A percentile compares a stretch with the other conserved stretches of the same genome.
Conservation (phyloP, 2,888 invertebrate genomes). For the Drosophila meridiana region DNA sequence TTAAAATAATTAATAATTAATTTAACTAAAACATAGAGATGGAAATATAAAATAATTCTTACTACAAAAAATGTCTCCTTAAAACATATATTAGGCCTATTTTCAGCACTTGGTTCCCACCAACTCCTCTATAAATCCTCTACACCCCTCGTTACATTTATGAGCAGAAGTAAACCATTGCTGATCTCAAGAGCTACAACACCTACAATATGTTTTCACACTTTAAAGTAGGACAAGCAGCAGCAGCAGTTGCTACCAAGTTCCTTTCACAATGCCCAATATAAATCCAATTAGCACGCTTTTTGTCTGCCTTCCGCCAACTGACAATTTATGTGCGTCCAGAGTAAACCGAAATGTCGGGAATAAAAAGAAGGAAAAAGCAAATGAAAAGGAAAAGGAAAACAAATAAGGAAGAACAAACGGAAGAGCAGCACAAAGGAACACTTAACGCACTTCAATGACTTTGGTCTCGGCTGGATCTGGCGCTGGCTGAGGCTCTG, state of each 20-base stretch:
- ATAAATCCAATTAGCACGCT: conserved; percentile 80
- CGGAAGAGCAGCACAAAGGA: conserved; percentile 58
- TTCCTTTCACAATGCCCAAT: conserved; percentile 53
- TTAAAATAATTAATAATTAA: too few species aligned
- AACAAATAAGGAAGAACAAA: conserved; percentile 43
- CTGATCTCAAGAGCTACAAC: conserved; percentile 1
- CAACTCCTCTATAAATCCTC: conserved; percentile 1
- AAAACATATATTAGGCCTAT: background rate
- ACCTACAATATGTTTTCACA: conserved; percentile 52
- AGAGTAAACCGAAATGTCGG: background rate
- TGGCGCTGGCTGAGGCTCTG: background rate
- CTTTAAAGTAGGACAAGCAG: conserved; percentile 27
- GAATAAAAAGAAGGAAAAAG: background rate
- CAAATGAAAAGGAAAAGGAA: conserved; percentile 6
- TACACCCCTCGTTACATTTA: background rate
- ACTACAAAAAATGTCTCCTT: background rate
- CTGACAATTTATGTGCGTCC: conserved; percentile 41
- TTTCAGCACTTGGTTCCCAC: background rate
- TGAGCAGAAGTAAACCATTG: background rate
- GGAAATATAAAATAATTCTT: background rate
- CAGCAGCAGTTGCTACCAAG: conserved; percentile 43
- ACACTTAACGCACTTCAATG: conserved; percentile 45
- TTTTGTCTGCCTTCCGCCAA: conserved; percentile 61
- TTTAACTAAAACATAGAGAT: too few species aligned
- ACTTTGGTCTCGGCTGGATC: conserved; percentile 6